These are phyloP conservation scores for Xiphorhynchus erythropygius DNA, from an alignment of 2,797 vertebrate genomes.

Conservation along the genomic window DNA sequence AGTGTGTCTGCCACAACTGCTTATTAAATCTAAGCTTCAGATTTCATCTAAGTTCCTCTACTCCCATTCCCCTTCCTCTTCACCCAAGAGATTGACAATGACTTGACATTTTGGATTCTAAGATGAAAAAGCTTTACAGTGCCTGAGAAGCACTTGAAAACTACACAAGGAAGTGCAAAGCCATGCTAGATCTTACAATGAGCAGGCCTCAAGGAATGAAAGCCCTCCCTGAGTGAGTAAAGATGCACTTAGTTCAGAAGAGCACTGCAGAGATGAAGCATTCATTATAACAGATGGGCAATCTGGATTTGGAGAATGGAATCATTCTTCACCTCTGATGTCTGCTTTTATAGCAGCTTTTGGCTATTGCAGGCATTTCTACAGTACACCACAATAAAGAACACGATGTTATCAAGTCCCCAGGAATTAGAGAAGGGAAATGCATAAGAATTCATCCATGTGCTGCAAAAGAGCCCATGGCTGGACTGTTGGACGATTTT, in stretches of 20 bases:
- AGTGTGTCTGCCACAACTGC: not conserved
- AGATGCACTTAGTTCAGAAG: not conserved
- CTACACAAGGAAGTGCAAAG: not conserved
- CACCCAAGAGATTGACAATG: not conserved
- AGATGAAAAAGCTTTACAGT: not conserved
- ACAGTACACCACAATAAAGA: not conserved
- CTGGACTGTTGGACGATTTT: not conserved
- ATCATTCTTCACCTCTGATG: not conserved
- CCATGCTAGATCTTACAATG: not conserved
- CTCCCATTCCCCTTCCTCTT: not conserved
- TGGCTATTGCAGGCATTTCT: not conserved
- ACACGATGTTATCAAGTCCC: not conserved
- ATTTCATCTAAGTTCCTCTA: not conserved
- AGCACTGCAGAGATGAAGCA: not conserved
- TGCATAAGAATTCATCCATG: rapidly evolving
- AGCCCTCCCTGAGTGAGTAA: not conserved
- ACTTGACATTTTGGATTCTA: not conserved
- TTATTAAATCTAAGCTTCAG: not conserved
- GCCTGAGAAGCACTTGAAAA: not conserved
- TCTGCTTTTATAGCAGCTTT: not conserved
- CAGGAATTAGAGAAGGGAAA: not conserved
- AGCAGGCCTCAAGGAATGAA: not conserved
- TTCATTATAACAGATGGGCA: not conserved
- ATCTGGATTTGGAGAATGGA: not conserved
- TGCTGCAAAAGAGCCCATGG: not conserved